Percentiles rank a stretch among this genome's conserved stretches.
Conservation (phyloP, 2,888 invertebrate species). For the Dolichopus griseipennis region DNA sequence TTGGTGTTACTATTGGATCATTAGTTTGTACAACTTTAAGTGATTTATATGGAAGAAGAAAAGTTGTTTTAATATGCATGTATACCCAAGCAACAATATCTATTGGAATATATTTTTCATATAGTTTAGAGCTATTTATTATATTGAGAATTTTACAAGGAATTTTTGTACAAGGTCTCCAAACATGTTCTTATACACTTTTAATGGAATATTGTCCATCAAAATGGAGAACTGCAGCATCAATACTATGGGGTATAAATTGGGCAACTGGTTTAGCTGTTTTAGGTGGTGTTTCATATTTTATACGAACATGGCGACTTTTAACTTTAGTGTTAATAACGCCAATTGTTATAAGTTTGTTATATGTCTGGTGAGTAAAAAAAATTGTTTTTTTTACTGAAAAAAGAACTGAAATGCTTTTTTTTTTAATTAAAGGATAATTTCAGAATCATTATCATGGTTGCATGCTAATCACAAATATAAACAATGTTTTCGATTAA, state of each 20-base stretch:
- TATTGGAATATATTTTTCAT: constrained; percentile 26
- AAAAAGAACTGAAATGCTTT: background rate
- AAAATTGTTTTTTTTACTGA: background rate
- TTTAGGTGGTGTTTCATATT: constrained; percentile 43
- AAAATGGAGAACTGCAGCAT: constrained; percentile 43
- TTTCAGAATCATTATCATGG: constrained; percentile 23
- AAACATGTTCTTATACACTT: constrained; percentile 45
- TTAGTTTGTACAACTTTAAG: constrained; percentile 39
- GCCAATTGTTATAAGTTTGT: constrained; percentile 43
- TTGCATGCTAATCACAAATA: constrained; percentile 35
- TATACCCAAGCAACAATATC: constrained; percentile 38
- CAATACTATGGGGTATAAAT: constrained; percentile 43
- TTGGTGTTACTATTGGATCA: constrained; percentile 42
- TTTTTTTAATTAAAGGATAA: constrained; percentile 19
- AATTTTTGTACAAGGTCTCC: constrained; percentile 45
- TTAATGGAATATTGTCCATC: constrained; percentile 46
- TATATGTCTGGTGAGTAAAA: constrained; percentile 38
- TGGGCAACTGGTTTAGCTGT: constrained; percentile 44
- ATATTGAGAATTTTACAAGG: constrained; percentile 41
- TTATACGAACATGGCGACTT: constrained; percentile 46
- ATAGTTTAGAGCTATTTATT: constrained; percentile 37
- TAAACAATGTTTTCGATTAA: constrained; percentile 43
- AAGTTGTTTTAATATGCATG: constrained; percentile 40
- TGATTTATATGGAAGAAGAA: constrained; percentile 43
- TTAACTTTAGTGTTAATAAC: constrained; percentile 46